Conservation (phyloP, 2,113 vertebrate species). For the Poecilia latipinna region DNA sequence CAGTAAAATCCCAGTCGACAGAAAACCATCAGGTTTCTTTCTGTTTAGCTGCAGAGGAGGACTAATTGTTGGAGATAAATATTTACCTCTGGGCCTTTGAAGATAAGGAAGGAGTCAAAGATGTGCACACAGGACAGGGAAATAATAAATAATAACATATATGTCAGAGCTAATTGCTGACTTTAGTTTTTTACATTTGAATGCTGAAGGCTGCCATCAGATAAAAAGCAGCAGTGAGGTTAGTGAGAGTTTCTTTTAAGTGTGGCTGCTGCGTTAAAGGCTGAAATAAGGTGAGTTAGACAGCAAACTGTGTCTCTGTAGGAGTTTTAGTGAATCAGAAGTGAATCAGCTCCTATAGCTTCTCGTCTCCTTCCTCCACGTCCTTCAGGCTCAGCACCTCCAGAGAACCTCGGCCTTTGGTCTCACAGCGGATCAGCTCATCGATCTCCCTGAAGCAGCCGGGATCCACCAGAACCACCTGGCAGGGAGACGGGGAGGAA, state of each 20-base stretch:
- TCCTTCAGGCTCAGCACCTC: conserved; percentile 96
- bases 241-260: conserved; percentile 5
- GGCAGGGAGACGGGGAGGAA: conserved; percentile 12
- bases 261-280: background rate
- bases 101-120: background rate
- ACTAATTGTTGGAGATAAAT: conserved; percentile 14
- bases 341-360: conserved; percentile 79
- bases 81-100: background rate
- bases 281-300: conserved; percentile 4
- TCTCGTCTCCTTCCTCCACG: conserved; percentile 97
- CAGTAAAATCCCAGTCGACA: background rate
- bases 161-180: background rate
- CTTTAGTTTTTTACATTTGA: background rate
- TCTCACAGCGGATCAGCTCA: conserved; percentile 95
- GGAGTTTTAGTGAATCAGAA: background rate
- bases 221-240: background rate
- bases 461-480: conserved; percentile 95
- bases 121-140: background rate
- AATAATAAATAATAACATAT: conserved; percentile 10
- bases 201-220: background rate
- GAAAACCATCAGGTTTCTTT: background rate
- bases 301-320: background rate
- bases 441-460: conserved; percentile 97
- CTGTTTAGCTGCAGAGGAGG: conserved; percentile 24
- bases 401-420: conserved; percentile 89